A percentile compares a stretch with the other conserved stretches of the same genome.
Evolutionary conservation across 30 jellyfish, hydroid and myxozoan genomes (phyloP).

Genomic region (Aurelia aurita complex sp. Pacific): DNA sequence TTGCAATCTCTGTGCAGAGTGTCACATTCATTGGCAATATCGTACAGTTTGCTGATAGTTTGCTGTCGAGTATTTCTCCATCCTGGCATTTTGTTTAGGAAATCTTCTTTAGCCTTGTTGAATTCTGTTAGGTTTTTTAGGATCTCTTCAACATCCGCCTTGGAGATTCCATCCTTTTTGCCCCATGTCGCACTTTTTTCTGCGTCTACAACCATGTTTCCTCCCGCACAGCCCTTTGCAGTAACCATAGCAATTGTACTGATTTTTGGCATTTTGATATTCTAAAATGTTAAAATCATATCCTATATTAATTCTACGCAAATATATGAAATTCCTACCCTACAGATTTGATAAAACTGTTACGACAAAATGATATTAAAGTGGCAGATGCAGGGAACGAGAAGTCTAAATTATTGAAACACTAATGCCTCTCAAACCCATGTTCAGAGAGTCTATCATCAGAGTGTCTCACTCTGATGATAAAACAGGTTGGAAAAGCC

Average conservation of each 20-base stretch:
- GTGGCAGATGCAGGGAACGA: no score
- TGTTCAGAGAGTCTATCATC: no score
- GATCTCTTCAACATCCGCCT: constrained; percentile 13
- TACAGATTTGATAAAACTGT: no score
- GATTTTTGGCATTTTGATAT: no score
- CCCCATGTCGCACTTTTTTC: constrained; percentile 2
- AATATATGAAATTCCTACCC: no score
- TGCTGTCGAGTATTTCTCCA: constrained; percentile 23
- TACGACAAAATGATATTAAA: no score
- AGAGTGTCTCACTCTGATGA: no score
- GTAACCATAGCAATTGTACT: constrained; percentile 1
- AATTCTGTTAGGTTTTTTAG: constrained; percentile 9
- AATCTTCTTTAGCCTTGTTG: neutral
- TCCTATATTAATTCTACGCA: no score
- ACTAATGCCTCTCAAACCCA: no score
- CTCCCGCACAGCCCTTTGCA: constrained; percentile 11
- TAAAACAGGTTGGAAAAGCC: no score
- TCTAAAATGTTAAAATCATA: no score
- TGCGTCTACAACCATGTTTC: neutral
- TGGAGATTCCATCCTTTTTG: constrained; percentile 10
- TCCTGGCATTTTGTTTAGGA: constrained; percentile 10
- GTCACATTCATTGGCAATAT: constrained; percentile 34
- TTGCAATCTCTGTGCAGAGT: constrained; percentile 34
- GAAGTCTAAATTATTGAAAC: no score
- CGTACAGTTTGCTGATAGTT: constrained; percentile 8